Conservation (phyloP, 1,140 invertebrate genomes). For the Euwallacea similis region DNA sequence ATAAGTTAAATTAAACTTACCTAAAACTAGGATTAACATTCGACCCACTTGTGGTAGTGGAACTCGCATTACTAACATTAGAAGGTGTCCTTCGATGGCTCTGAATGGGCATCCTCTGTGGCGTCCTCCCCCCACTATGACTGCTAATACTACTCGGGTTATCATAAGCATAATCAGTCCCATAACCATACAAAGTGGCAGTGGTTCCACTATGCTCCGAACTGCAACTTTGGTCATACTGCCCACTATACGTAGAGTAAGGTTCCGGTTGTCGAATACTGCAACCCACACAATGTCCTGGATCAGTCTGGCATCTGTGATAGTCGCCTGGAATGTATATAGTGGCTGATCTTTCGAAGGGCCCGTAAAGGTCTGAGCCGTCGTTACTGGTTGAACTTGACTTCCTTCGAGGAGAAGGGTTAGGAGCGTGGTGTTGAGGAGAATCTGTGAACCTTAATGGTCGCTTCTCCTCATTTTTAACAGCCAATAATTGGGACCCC, state of each 20-base stretch:
- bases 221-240: conserved; percentile 48
- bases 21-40: conserved; percentile 61
- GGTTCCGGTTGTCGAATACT: conserved; percentile 28
- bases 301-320: conserved; percentile 45
- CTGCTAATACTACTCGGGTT: conserved; percentile 60
- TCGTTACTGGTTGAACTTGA: conserved; percentile 66
- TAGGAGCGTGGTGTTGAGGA: conserved; percentile 70
- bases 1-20: conserved; percentile 50
- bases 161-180: conserved; percentile 61
- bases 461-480: conserved; percentile 61
- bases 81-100: conserved; percentile 69
- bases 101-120: conserved; percentile 52
- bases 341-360: conserved; percentile 57
- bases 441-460: conserved; percentile 77
- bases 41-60: conserved; percentile 58
- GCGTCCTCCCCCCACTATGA: conserved; percentile 57
- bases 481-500: conserved; percentile 51
- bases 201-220: conserved; percentile 51
- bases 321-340: conserved; percentile 61
- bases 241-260: conserved; percentile 36
- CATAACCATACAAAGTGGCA: conserved; percentile 51
- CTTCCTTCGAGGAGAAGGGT: conserved; percentile 70
- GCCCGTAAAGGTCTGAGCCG: conserved; percentile 59
- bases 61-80: conserved; percentile 70
- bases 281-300: conserved; percentile 39